These are phyloP conservation scores for Conchocele bisecta DNA, from an alignment of 2,888 invertebrate species.

Conservation along the genomic window DNA sequence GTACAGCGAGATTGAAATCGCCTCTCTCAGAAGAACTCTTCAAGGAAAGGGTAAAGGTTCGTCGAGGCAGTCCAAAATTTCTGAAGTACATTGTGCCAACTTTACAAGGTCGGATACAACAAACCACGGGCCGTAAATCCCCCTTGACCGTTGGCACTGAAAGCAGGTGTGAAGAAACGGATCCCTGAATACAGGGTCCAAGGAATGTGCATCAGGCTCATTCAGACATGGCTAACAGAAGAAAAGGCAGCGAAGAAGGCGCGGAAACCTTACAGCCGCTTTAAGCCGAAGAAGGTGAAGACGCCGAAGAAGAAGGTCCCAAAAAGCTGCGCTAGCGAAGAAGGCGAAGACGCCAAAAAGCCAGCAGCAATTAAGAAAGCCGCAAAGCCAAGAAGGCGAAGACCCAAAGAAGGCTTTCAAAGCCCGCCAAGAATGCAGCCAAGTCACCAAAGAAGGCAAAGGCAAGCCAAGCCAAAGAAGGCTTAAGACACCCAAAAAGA, in stretches of 20 bases:
- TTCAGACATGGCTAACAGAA: constrained; percentile 71
- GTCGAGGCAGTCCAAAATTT: constrained; percentile 83
- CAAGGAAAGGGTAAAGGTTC: constrained; percentile 83
- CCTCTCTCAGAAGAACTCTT: constrained; percentile 80
- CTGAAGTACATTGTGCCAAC: constrained; percentile 82
- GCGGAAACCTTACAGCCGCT: too few relatives aligned
- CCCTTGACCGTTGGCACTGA: constrained; percentile 82
- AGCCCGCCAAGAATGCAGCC: constrained; percentile 60
- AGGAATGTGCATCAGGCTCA: constrained; percentile 77
- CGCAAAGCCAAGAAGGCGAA: constrained; percentile 51
- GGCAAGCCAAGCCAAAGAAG: constrained; percentile 60
- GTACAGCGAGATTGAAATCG: constrained; percentile 83
- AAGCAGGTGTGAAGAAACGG: constrained; percentile 81
- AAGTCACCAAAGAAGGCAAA: constrained; percentile 60
- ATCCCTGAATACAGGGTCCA: constrained; percentile 80
- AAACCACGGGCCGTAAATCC: constrained; percentile 81
- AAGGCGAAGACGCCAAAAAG: constrained; percentile 56
- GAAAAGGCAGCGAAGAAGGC: constrained; percentile 23
- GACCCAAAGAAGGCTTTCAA: constrained; percentile 54
- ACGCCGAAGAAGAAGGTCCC: constrained; percentile 58
- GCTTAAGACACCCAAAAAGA: constrained; percentile 55
- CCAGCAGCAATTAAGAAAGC: constrained; percentile 60
- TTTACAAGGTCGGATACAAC: constrained; percentile 82
- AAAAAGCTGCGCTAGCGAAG: constrained; percentile 48
- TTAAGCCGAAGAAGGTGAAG: constrained; percentile 60